These are phyloP conservation scores for Lonchura striata DNA, from an alignment of 2,113 vertebrate genomes.

Conservation along the genomic window DNA sequence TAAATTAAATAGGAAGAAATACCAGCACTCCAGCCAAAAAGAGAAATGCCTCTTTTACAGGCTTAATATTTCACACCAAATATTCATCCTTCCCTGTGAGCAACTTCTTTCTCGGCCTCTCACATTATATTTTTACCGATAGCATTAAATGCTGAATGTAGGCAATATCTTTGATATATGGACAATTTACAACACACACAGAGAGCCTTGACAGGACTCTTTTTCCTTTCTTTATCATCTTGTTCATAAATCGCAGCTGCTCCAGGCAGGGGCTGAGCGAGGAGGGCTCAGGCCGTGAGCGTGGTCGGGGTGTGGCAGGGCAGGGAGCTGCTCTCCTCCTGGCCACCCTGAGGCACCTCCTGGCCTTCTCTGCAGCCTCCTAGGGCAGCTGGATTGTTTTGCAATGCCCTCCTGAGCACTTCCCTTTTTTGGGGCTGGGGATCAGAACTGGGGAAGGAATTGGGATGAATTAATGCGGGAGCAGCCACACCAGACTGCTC, in stretches of 20 bases:
- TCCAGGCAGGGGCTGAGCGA: background rate
- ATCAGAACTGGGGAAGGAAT: background rate
- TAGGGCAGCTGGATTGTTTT: background rate
- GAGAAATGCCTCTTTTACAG: slow-evolving; percentile 61
- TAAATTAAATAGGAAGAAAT: slow-evolving; percentile 65
- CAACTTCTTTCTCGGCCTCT: slow-evolving; percentile 5
- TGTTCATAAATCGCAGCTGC: slow-evolving; percentile 2
- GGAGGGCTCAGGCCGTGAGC: background rate
- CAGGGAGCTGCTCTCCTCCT: background rate
- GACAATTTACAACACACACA: slow-evolving; percentile 47
- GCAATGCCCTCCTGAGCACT: background rate
- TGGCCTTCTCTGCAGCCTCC: accelerated
- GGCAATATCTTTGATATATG: slow-evolving; percentile 59
- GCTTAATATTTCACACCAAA: slow-evolving; percentile 62
- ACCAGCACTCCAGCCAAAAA: slow-evolving; percentile 33
- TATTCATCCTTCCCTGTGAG: slow-evolving; percentile 64
- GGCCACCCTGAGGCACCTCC: background rate
- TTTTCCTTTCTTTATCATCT: slow-evolving; percentile 41
- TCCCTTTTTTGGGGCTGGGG: background rate
- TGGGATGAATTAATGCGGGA: background rate
- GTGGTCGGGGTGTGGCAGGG: background rate
- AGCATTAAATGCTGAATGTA: slow-evolving; percentile 57
- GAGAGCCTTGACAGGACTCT: background rate
- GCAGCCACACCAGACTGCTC: background rate
- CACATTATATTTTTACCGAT: slow-evolving; percentile 60